Base-by-base conservation (phyloP, 92 coral and sea anemone genomes). In the Zoanthus sociatus region DNA sequence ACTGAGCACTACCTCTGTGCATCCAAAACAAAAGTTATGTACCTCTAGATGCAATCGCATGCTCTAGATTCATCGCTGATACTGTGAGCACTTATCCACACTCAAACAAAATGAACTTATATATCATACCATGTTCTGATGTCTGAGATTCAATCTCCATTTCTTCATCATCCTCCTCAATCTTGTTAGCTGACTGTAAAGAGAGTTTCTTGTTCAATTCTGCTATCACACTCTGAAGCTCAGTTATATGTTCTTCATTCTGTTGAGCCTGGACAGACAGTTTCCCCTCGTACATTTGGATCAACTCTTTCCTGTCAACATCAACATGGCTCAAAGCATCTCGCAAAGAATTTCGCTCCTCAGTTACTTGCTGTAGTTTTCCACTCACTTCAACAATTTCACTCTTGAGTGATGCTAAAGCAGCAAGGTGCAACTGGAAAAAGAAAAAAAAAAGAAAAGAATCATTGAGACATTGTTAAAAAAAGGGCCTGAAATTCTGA, bases 191-290 rank as follows among this genome's bases (percentile, higher is more conserved):
- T 18, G 97, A 84, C 15, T 89, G 90, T 82, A 86, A 93, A 6
- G 91, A 86, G 75, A 94, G 83, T 78, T 97, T 95, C 89, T 94
- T 93, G 86, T 95, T 93, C 33, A 97, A 78, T 79, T 97, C 99
- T 9, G 99, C 99, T 6, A 97, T 97, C 21, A 97, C 99, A 83
- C 99, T 97, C 82, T 97, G 99, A 45, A 97, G 78, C 64, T 97
- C 99, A 8, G 99, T 97, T 16, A 95, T 94, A 67, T 97, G 97
- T 54, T 93, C 95, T 55, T 96, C 98, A 79, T 94, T 94, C 87
- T 94, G 99, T 37, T 95, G 96, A 2, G 94, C 93, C 56, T 97
- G 99, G 11, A 92, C 76, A n/a, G 90, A 88, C 6, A 95, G 90
- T 70, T 97, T 84, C 20, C 91, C 97, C 82, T 97, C 99, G 9